These are phyloP conservation scores for Camponotus fellah DNA, from an alignment of 2,888 invertebrate genomes.

Conservation along the genomic window DNA sequence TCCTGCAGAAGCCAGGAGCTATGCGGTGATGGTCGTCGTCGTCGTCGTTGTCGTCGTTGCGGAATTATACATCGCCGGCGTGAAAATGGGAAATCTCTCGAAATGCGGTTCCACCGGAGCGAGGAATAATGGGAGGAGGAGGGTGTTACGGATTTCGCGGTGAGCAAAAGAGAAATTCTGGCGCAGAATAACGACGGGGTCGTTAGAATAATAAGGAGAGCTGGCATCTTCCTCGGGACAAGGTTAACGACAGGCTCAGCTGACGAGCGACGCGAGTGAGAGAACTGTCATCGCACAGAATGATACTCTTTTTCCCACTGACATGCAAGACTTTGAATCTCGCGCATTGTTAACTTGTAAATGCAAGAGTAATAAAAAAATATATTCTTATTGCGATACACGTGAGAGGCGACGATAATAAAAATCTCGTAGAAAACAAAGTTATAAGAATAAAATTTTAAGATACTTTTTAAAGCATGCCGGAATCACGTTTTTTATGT, in stretches of 20 bases:
- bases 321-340: neutral
- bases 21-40: slow-evolving; percentile 15
- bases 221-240: slow-evolving; percentile 27
- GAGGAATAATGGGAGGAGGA: slow-evolving; percentile 42
- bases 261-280: slow-evolving; percentile 28
- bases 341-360: neutral
- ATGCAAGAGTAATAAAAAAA: neutral
- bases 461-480: neutral
- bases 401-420: neutral
- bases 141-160: slow-evolving; percentile 28
- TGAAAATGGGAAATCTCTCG: slow-evolving; percentile 44
- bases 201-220: slow-evolving; percentile 57
- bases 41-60: neutral
- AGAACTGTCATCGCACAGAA: neutral
- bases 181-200: slow-evolving; percentile 16
- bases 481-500: neutral
- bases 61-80: slow-evolving; percentile 34
- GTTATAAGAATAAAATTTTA: neutral
- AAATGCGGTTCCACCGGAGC: slow-evolving; percentile 48
- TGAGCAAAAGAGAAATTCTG: slow-evolving; percentile 13
- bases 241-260: slow-evolving; percentile 52
- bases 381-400: too few species aligned
- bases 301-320: neutral
- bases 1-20: neutral
- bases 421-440: neutral